Conservation (phyloP, 1,140 invertebrate genomes). For the Polypedilum vanderplanki region DNA sequence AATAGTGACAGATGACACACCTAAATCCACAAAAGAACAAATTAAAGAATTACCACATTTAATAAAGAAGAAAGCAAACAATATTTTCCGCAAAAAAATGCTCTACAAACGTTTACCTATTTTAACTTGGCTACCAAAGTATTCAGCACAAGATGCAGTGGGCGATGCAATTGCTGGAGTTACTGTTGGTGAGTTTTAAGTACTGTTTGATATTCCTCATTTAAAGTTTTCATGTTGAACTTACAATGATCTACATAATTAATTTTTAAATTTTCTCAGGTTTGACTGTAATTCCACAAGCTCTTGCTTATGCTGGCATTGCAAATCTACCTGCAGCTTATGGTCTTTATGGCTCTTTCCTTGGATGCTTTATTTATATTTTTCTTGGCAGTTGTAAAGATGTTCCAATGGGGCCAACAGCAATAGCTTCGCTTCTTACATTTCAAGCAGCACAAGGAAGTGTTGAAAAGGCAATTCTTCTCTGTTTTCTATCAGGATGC, state of each 20-base stretch:
- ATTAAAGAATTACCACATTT: background rate
- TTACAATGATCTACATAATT: background rate
- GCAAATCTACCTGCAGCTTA: constrained; percentile 73
- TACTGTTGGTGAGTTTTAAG: constrained; percentile 62
- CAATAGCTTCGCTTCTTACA: constrained; percentile 74
- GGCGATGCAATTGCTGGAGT: constrained; percentile 77
- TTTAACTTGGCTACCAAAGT: constrained; percentile 65
- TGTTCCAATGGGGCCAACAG: constrained; percentile 80
- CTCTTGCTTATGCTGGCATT: constrained; percentile 76
- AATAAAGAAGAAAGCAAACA: background rate
- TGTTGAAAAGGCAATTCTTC: constrained; percentile 66
- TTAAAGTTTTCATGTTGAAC: too few relatives aligned
- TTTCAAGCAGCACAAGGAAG: constrained; percentile 66
- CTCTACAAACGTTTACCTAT: constrained; percentile 65
- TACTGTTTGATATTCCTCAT: too few relatives aligned
- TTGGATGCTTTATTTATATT: constrained; percentile 86
- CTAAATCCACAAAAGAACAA: constrained; percentile 23
- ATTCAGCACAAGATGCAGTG: constrained; percentile 53
- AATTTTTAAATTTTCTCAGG: constrained; percentile 32
- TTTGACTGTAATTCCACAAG: constrained; percentile 74
- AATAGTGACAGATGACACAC: background rate
- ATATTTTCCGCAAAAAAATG: constrained; percentile 50
- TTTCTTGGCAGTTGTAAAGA: constrained; percentile 86
- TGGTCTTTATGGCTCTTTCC: constrained; percentile 84
- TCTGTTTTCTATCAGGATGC: constrained; percentile 71